These are phyloP conservation scores for Mya arenaria DNA, from an alignment of 1,140 invertebrate genomes.

Conservation along the genomic window DNA sequence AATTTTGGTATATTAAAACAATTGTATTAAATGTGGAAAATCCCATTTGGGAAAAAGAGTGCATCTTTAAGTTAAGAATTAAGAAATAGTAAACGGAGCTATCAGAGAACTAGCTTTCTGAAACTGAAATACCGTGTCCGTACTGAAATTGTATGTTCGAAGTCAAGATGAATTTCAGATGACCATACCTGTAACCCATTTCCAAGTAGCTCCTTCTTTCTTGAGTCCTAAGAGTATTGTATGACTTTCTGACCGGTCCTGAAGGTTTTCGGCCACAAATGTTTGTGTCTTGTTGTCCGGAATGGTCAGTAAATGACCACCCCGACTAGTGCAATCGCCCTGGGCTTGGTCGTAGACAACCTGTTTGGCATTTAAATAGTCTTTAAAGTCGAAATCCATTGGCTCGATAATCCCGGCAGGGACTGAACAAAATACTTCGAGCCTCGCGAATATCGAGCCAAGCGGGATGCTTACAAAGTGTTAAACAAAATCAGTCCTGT, in stretches of 20 bases:
- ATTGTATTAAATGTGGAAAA: background rate
- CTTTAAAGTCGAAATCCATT: no score
- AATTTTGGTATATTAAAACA: background rate
- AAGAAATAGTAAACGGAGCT: background rate
- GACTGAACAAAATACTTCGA: no score
- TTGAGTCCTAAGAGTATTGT: conserved; percentile 3
- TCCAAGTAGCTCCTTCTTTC: background rate
- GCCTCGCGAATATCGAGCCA: no score
- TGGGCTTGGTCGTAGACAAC: background rate
- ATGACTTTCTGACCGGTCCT: background rate
- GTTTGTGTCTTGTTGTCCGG: conserved; percentile 22
- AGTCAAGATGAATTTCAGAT: background rate
- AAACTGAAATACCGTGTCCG: background rate
- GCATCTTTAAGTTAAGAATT: background rate
- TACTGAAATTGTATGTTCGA: no score
- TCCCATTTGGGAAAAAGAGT: background rate
- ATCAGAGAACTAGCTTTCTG: background rate
- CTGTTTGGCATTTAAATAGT: no score
- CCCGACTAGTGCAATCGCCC: background rate
- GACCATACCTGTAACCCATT: conserved; percentile 15
- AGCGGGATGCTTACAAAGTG: no score
- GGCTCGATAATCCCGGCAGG: no score
- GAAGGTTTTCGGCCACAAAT: background rate
- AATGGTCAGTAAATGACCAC: background rate
- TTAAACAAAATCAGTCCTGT: no score